These are phyloP conservation scores for Myoxocephalus aenaeus DNA, from an alignment of 2,797 vertebrate genomes.

Conservation along the genomic window DNA sequence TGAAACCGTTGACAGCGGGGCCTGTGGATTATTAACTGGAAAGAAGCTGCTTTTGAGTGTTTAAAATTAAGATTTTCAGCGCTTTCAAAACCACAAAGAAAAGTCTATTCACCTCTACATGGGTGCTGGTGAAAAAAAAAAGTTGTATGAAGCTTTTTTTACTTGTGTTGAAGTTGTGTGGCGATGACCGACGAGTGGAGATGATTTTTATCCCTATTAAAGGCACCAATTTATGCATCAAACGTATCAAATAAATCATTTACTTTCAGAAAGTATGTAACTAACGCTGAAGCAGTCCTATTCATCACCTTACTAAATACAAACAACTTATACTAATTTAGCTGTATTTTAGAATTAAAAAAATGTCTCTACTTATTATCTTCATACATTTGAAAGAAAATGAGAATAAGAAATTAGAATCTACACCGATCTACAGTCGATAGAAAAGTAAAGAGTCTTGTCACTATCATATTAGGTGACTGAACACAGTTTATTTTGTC, in stretches of 20 bases:
- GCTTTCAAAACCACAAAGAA: not conserved
- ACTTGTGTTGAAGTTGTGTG: no score
- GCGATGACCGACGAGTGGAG: no score
- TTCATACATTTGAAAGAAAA: no score
- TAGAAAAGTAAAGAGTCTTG: no score
- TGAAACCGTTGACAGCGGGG: not conserved
- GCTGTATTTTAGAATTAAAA: no score
- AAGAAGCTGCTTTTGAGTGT: slow-evolving; percentile 1
- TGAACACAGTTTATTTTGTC: no score
- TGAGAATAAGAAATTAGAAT: no score
- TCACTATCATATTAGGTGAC: no score
- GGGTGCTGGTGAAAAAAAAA: not conserved
- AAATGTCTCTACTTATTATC: no score
- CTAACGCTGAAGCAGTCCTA: not conserved
- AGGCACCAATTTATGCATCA: not conserved
- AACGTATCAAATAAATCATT: not conserved
- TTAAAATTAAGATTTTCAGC: slow-evolving; percentile 5
- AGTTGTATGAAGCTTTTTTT: not conserved
- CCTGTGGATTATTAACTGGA: not conserved
- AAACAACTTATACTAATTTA: not conserved
- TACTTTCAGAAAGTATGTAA: not conserved
- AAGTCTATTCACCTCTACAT: not conserved
- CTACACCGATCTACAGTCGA: no score
- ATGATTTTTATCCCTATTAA: no score
- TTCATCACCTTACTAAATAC: not conserved